Evolutionary conservation across 2,888 invertebrate genomes (phyloP), one percentile per base, ranked within the genome.

Genomic region (Hybos culiciformis): DNA sequence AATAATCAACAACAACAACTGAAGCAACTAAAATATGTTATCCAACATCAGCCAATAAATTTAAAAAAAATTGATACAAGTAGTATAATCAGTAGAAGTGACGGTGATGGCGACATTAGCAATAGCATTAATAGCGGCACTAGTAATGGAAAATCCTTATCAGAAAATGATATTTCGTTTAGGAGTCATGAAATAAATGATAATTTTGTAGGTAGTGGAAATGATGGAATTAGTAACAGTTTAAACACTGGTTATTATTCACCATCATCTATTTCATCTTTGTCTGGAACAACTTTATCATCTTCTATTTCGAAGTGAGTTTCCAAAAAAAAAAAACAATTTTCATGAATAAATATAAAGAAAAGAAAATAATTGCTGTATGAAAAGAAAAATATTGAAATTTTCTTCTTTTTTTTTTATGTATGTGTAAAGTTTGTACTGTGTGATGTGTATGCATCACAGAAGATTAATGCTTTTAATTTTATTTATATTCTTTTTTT

Each of bases 221-320:
- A 29, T 24, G 23, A 11, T n/a, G 18, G 7, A 8, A 37, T 19
- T 12, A 37, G 9, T 31, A 37, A 17, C 12, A 14, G 17, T 15
- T 8, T 11, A 14, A 20, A 32, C 5, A 15, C 39, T 32, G 29
- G 32, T 8, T 26, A 39, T 21, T 24, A 42, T n/a, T 39, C 42
- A 24, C 52, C 61, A 12, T 62, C 67, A 31, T 47, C 65, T 37
- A 54, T 68, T 1, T 52, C 61, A 24, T 58, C 69, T 1, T 68
- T 69, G 46, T 59, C 71, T 40, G 59, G 69, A 12, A 20, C n/a
- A 12, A 21, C 42, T 15, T 32, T 34, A 8, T 19, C 42, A 26
- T 41, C 46, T 8, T 29, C 52, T 34, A 41, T 48, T 39, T 49
- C 52, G 11, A 48, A 45, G 46, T 47, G 46, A 34, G 19, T 14